Percentiles rank a stretch among this genome's conserved stretches.
Conservation (phyloP, 92 coral and sea anemone genomes). For the Ricordea florida region DNA sequence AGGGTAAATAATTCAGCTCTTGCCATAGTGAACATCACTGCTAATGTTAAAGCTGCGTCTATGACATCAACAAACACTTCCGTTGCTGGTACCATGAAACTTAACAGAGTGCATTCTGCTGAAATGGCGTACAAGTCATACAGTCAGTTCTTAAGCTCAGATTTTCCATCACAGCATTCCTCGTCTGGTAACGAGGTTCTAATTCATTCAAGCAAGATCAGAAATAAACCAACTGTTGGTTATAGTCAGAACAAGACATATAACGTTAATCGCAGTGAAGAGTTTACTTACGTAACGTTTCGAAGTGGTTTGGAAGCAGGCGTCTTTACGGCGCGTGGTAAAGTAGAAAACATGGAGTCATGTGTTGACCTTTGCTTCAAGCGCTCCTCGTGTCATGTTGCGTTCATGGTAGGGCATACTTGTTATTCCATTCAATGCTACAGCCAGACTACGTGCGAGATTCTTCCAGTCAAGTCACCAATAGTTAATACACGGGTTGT, state of each 20-base stretch:
- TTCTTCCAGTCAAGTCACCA: conserved; percentile 69
- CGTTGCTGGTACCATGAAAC: too few relatives aligned
- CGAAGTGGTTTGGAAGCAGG: conserved; percentile 77
- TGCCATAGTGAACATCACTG: too few relatives aligned
- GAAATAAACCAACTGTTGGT: background rate
- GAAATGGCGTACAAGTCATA: too few relatives aligned
- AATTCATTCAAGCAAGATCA: background rate
- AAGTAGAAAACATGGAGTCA: conserved; percentile 62
- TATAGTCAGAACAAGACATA: background rate
- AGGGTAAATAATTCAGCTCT: too few relatives aligned
- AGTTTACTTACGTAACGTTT: conserved; percentile 74
- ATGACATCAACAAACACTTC: too few relatives aligned
- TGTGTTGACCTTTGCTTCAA: conserved; percentile 71
- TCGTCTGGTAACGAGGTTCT: background rate
- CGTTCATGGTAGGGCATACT: conserved; percentile 68
- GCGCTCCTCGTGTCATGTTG: conserved; percentile 75
- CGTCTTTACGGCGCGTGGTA: conserved; percentile 69
- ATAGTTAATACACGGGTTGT: conserved; percentile 69
- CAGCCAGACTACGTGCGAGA: conserved; percentile 85
- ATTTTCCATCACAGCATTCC: too few relatives aligned
- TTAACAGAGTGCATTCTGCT: too few relatives aligned
- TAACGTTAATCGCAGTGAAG: conserved; percentile 26
- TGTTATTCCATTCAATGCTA: conserved; percentile 91
- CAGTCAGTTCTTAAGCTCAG: too few relatives aligned
- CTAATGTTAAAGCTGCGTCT: too few relatives aligned